Evolutionary conservation across 2,113 vertebrate genomes (phyloP), one percentile per base, ranked within the genome.

Genomic region (Eidolon helvum): DNA sequence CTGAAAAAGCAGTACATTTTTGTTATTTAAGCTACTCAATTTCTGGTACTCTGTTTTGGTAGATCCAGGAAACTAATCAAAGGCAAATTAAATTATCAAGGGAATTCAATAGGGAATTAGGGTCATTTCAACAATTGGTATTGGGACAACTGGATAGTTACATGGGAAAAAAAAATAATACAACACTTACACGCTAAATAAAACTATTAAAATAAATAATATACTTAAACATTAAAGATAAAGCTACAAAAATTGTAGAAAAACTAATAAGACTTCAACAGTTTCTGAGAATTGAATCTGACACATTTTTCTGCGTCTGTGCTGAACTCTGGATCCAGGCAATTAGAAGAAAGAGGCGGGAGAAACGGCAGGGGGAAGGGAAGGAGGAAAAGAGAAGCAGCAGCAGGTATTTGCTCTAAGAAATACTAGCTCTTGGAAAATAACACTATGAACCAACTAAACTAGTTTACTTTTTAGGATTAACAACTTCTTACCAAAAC

Each of bases 211-310:
- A 75, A 53, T 74, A 14, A 18, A 16, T 61, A 82, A 65, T 66
- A 28, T 7, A 59, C 40, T 28, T 72, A 83, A 92, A 40, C 66
- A 61, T 71, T 55, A 16, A 84, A 24, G 26, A 1, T 40, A 50
- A 72, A 61, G 33, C n/a, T 63, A 50, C 14, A 38, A 38, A 71
- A 33, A 33, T 30, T 92, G 40, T 40, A 83, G 38, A 45, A 45
- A 2, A 59, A 72, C 45, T 57, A 69, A 40, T n/a, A 84, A 15
- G 57, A 35, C 15, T 71, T 53, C 75, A 50, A 30, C 66, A 35
- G 61, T 69, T 90, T 87, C 28, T 65, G 10, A 88, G n/a, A 91
- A 82, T 71, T 84, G 50, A 75, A 35, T 24, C 15, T 1, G 71
- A 55, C 21, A 10, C 0, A 43, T 55, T 57, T 84, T n/a, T 6